Percentiles rank a stretch among this genome's conserved stretches.
These are phyloP conservation scores for Oscheius sp. DNA, from an alignment of 2,888 invertebrate genomes.

Conservation along the genomic window DNA sequence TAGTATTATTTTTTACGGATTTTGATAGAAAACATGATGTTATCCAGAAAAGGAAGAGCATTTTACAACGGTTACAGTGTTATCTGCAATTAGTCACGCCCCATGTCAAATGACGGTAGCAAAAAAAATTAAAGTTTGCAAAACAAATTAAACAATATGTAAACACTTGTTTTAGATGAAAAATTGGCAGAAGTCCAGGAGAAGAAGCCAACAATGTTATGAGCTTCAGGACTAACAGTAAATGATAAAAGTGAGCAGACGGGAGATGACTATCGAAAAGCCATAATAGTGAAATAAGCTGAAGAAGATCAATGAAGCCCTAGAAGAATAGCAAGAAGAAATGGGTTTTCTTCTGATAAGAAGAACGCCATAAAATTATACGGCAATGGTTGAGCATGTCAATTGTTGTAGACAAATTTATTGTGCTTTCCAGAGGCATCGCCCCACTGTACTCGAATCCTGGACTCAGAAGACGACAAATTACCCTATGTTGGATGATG, in stretches of 20 bases:
- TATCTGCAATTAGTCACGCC: slow-evolving; percentile 8
- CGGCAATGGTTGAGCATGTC: slow-evolving; percentile 30
- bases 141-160: not conserved
- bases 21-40: not conserved
- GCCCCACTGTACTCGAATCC: too few relatives aligned
- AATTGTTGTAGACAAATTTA: slow-evolving; percentile 4
- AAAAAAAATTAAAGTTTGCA: not conserved
- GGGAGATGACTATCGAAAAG: too few relatives aligned
- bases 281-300: too few relatives aligned
- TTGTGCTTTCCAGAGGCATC: not conserved
- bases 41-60: not conserved
- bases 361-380: slow-evolving; percentile 36
- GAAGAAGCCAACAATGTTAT: too few relatives aligned
- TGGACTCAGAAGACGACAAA: not conserved
- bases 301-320: slow-evolving; percentile 17
- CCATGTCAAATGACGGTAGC: slow-evolving; percentile 14
- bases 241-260: too few relatives aligned
- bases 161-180: not conserved
- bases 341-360: slow-evolving; percentile 37
- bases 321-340: slow-evolving; percentile 32
- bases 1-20: too few relatives aligned
- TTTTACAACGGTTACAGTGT: not conserved
- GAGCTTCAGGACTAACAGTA: not conserved
- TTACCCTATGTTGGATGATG: not conserved
- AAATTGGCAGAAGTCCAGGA: too few relatives aligned